Base-by-base conservation (phyloP, 2,797 vertebrate genomes). In the Rachycentron canadum region DNA sequence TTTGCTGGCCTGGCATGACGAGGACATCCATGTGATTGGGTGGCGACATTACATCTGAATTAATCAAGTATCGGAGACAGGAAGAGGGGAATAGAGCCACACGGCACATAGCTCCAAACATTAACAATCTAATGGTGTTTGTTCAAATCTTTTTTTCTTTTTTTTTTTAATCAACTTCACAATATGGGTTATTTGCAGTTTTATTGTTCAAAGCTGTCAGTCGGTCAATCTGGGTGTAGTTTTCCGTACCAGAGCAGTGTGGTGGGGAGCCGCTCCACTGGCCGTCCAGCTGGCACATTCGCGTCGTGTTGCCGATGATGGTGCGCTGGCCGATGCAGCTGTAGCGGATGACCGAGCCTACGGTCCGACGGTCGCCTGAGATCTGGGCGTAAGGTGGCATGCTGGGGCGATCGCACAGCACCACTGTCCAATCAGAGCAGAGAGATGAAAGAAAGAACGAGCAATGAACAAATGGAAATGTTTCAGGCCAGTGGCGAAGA, bases 211-310 rank as follows among this genome's bases (percentile, higher is more conserved):
- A 1, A 72, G 62, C 14, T 5, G 2, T 56, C 50, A 13, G n/a
- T 60, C 28, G 30, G 70, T 81, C 62, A 40, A 45, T 73, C 66
- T 80, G 68, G 73, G 53, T 61, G 78, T 69, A 78, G 69, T 55
- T 79, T 61, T 76, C 60, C 61, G 3, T 97, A 99, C 98, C 98
- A 14, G 98, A 98, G 93, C 98, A 99, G 93, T 99, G 98, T 0
- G 98, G 97, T 12, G 96, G 95, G 2, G 97, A 98, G 73, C 97
- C 96, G 73, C 97, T 99, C 98, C 98, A 99, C 81, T 96, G 97
- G 84, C 97, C 97, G 0, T 99, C 97, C 76, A 97, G 94, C 90
- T 98, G 98, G 89, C 98, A 99, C 95, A 96, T 96, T 38, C 98
- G 95, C 0, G 97, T 99, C n/a, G 97, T 91, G 47, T 99, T 99